A percentile compares a stretch with the other conserved stretches of the same genome.
Evolutionary conservation across 2,797 vertebrate species (phyloP).

Genomic region (Myiotriccus ornatus): DNA sequence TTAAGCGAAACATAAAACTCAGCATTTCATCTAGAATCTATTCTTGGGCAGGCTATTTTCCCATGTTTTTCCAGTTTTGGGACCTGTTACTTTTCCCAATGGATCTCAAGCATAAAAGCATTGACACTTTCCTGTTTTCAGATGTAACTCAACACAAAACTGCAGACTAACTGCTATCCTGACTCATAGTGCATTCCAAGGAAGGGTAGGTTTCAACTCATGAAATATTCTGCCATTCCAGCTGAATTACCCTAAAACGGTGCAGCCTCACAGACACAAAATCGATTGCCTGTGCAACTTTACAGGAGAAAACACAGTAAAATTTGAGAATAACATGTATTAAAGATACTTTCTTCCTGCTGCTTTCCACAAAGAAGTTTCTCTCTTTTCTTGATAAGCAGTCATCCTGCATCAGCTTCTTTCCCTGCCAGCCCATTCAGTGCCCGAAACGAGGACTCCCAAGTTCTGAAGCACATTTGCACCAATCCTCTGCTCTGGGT

Average conservation of each 20-base stretch:
- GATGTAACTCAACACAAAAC: not conserved
- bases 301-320: not conserved
- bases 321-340: not conserved
- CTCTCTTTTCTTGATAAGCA: not conserved
- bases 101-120: not conserved
- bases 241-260: not conserved
- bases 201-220: not conserved
- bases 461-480: not conserved
- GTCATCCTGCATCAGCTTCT: not conserved
- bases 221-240: not conserved
- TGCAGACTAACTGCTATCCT: not conserved
- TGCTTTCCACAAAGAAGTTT: not conserved
- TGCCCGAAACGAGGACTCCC: not conserved
- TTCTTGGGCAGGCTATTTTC: not conserved
- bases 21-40: not conserved
- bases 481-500: not conserved
- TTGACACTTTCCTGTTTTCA: not conserved
- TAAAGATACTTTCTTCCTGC: not conserved
- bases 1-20: not conserved
- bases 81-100: fast-evolving
- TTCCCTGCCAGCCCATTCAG: not conserved
- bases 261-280: not conserved
- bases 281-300: not conserved
- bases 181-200: not conserved
- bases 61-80: not conserved